Evolutionary conservation across 2,797 vertebrate species (phyloP), one percentile per base, ranked within the genome.

Genomic region (Manis crassicaudata): DNA sequence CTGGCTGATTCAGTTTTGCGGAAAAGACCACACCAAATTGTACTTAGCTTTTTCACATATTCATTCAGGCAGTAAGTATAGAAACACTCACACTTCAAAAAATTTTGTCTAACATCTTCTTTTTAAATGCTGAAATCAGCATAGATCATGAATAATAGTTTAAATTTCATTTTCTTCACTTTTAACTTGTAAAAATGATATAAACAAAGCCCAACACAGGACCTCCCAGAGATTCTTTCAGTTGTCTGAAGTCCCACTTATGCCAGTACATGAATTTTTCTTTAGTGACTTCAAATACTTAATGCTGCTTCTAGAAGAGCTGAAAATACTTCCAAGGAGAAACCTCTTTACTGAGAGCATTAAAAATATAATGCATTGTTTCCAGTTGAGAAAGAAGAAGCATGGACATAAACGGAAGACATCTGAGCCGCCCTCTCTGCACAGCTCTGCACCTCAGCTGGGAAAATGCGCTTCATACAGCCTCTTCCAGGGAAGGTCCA

Each of bases 131-230:
- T 67, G 9, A 96, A 46, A 50, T 43, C 21, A 46, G 35, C 68
- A 90, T 54, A 63, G 54, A 62, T 50, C 35, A 81, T 75, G 20
- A 12, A 67, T 92, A 89, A 75, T 43, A 68, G 43, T 95, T 83
- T 76, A 83, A 18, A 20, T 83, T 90, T 96, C 21, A 73, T 40
- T 90, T 93, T 92, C 83, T 90, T 96, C 21, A 73, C 35, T 90
- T 93, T 92, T 85, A 86, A 77, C 27, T 87, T 75, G 10, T 54
- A 72, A 93, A 81, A 92, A 40, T 80, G 63, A 63, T 40, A 65
- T 37, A 73, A 50, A 35, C 27, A 77, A 94, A 95, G 50, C 10
- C 54, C 23, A 92, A 63, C 17, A 63, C 65, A 65, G 58, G 43
- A 76, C 50, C 56, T 90, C 58, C 82, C 43, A 29, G 72, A 95